Evolutionary conservation across 1,140 invertebrate species (phyloP), one percentile per base, ranked within the genome.

Genomic region (Brachionus rotundiformis): DNA sequence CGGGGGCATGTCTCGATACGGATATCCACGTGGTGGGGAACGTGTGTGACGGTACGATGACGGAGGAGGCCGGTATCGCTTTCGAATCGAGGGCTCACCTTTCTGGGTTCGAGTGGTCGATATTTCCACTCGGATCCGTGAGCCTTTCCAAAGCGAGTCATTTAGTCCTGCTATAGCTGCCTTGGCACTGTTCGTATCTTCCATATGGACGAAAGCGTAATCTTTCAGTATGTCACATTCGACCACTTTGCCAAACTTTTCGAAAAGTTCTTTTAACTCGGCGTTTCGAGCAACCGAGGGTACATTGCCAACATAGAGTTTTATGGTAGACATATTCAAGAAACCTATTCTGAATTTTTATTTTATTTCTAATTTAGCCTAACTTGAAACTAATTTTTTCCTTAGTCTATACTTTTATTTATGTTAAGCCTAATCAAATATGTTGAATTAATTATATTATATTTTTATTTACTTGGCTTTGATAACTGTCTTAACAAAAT

Each of bases 191-290:
- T 93, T 91, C 87, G 94, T 93, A 88, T 93, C 93, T 89, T 94
- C 93, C 94, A 95, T 96, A 89, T 97, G 95, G 91, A 96, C 94
- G 91, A 97, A 97, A 85, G 94, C 95, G 92, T 95, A 97, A 90
- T 96, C 96, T 90, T 94, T 94, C 82, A 96, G 93, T 85, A 96
- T 94, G 90, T 95, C 95, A 89, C 95, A 96, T 90, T 97, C 95
- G 83, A 95, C 92, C 85, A 97, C 94, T 89, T 93, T 94, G 86
- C 95, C 95, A 92, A 93, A 95, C 87, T 95, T 94, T 88, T 95
- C 94, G 90, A 97, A 96, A 83, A 96, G 89, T 84, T 93, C 92
- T 86, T 93, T 92, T 82, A 97, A 91, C 87, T 96, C 94, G 82
- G 91, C 91, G 86, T 92, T 92, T 84, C 92, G 91, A 80, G 93